phyloP scores from a whole-genome alignment of 2,113 vertebrate species.

The Aepyceros melampus region DNA sequence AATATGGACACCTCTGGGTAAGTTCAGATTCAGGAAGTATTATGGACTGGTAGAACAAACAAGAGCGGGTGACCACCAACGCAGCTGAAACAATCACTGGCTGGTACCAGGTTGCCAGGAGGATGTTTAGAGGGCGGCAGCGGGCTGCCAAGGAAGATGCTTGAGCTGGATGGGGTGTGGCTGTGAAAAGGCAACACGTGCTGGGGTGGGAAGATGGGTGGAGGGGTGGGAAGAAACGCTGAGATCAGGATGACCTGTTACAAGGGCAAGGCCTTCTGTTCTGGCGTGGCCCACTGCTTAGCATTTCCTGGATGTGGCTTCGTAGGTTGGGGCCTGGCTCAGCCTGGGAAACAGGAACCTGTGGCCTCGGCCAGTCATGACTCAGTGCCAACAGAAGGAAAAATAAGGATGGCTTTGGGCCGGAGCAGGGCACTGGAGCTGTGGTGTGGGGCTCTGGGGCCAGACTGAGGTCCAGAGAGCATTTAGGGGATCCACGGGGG shows the following conservation, averaged over 20 bases:
- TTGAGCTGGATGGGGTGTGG: fast-evolving
- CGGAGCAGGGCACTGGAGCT: not conserved
- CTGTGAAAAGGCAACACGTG: fast-evolving
- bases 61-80: not conserved
- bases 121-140: not conserved
- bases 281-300: not conserved
- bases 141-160: not conserved
- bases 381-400: not conserved
- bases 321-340: not conserved
- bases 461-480: not conserved
- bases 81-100: fast-evolving
- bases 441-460: not conserved
- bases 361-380: not conserved
- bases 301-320: not conserved
- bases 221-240: fast-evolving
- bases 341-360: constrained; percentile 20
- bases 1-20: not conserved
- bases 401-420: not conserved
- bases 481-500: not conserved
- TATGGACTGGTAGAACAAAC: no score
- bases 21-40: not conserved
- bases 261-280: not conserved
- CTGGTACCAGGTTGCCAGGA: not conserved
- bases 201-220: not conserved
- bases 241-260: not conserved